Conservation (phyloP, 2,888 invertebrate species). For the Corythucha ciliata region DNA sequence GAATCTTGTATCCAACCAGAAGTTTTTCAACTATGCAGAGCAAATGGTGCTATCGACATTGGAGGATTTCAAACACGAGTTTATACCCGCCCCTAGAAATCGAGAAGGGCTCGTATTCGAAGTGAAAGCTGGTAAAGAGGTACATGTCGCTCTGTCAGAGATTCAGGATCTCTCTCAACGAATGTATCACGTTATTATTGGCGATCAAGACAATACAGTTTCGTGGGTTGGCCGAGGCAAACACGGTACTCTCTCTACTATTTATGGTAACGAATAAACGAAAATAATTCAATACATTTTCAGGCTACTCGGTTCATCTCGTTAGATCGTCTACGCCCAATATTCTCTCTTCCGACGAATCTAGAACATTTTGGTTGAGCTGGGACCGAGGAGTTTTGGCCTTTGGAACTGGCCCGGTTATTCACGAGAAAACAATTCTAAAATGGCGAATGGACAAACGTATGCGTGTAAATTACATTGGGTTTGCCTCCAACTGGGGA, state of each 20-base stretch:
- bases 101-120: slow-evolving; percentile 54
- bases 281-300: slow-evolving; percentile 30
- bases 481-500: slow-evolving; percentile 56
- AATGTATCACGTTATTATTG: slow-evolving; percentile 54
- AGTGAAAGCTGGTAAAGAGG: slow-evolving; percentile 48
- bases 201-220: slow-evolving; percentile 49
- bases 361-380: slow-evolving; percentile 59
- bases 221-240: slow-evolving; percentile 57
- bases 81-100: slow-evolving; percentile 55
- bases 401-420: slow-evolving; percentile 50
- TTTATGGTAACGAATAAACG: neutral
- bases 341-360: slow-evolving; percentile 48
- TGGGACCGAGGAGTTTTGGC: slow-evolving; percentile 53
- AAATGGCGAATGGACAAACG: slow-evolving; percentile 53
- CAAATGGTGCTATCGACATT: slow-evolving; percentile 54
- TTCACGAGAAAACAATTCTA: slow-evolving; percentile 49
- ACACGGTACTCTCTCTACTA: slow-evolving; percentile 45
- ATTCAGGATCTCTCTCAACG: slow-evolving; percentile 49
- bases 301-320: slow-evolving; percentile 55
- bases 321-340: slow-evolving; percentile 51
- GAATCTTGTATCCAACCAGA: too few species aligned
- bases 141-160: slow-evolving; percentile 52
- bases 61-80: slow-evolving; percentile 55
- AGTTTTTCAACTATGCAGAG: slow-evolving; percentile 43
- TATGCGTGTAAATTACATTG: slow-evolving; percentile 52